Evolutionary conservation across 1,140 invertebrate species (phyloP).

Genomic region (Ips typographus): DNA sequence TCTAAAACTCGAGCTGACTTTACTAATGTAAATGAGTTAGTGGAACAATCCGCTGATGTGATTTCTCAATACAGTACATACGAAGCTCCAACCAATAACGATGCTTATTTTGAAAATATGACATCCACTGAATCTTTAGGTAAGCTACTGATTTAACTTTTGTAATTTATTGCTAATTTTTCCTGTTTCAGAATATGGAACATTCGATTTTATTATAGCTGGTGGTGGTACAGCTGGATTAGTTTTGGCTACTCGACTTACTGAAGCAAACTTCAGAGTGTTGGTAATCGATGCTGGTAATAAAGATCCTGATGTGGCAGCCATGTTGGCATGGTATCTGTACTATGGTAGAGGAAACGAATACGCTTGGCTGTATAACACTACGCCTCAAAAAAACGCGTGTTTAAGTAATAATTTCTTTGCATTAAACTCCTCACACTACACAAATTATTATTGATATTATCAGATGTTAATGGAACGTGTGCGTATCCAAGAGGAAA

Average conservation of each 20-base stretch:
- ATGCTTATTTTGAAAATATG: background rate
- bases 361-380: constrained; percentile 69
- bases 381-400: constrained; percentile 47
- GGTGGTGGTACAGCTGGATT: constrained; percentile 41
- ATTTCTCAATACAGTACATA: too few relatives aligned
- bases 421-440: background rate
- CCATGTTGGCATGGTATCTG: constrained; percentile 34
- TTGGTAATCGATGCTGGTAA: constrained; percentile 47
- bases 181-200: constrained; percentile 26
- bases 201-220: constrained; percentile 44
- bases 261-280: constrained; percentile 36
- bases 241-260: constrained; percentile 40
- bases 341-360: constrained; percentile 27
- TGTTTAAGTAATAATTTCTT: constrained; percentile 33
- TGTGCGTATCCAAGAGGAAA: constrained; percentile 60
- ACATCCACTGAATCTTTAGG: background rate
- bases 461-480: constrained; percentile 54
- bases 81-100: background rate
- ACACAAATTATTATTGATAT: constrained; percentile 52
- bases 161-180: background rate
- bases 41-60: too few relatives aligned
- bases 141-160: background rate
- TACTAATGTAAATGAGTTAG: too few relatives aligned
- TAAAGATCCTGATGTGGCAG: constrained; percentile 35
- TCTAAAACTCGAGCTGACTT: too few relatives aligned